phyloP scores from a whole-genome alignment of 2,797 vertebrate species.

The Fistularia commersonii region DNA sequence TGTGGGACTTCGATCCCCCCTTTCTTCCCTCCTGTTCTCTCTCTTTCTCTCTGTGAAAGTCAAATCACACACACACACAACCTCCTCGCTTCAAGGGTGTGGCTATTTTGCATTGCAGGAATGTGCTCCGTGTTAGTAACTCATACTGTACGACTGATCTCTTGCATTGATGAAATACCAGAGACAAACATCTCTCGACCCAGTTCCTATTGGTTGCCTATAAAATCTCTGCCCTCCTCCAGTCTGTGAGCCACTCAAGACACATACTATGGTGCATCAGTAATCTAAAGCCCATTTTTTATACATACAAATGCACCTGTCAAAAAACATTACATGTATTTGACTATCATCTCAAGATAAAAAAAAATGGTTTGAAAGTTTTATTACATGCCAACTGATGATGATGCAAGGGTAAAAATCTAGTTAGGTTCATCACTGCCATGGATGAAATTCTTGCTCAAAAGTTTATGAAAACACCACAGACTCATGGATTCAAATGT shows the following conservation, averaged over 20 bases:
- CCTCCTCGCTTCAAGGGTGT: constrained; percentile 55
- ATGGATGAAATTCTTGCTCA: too few relatives aligned
- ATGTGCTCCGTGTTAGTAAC: constrained; percentile 60
- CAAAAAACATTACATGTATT: too few relatives aligned
- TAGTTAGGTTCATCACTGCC: too few relatives aligned
- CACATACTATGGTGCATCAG: too few relatives aligned
- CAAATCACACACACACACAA: constrained; percentile 24
- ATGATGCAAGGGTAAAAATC: too few relatives aligned
- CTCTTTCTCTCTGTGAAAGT: constrained; percentile 44
- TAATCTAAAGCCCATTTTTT: too few relatives aligned
- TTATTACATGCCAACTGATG: too few relatives aligned
- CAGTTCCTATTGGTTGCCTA: constrained; percentile 4
- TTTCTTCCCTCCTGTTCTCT: constrained; percentile 32
- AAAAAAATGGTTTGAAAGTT: too few relatives aligned
- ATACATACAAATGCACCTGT: too few relatives aligned
- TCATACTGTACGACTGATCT: constrained; percentile 51
- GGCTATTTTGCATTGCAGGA: constrained; percentile 53
- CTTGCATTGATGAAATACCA: constrained; percentile 51
- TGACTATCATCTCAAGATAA: too few relatives aligned
- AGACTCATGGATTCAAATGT: too few relatives aligned
- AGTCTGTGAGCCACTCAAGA: constrained; percentile 7
- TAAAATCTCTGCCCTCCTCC: background rate
- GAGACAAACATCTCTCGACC: constrained; percentile 24
- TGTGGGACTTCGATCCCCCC: constrained; percentile 43
- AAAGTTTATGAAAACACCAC: too few relatives aligned